Conservation (phyloP, 2,113 vertebrate species). For the Phalacrocorax aristotelis region DNA sequence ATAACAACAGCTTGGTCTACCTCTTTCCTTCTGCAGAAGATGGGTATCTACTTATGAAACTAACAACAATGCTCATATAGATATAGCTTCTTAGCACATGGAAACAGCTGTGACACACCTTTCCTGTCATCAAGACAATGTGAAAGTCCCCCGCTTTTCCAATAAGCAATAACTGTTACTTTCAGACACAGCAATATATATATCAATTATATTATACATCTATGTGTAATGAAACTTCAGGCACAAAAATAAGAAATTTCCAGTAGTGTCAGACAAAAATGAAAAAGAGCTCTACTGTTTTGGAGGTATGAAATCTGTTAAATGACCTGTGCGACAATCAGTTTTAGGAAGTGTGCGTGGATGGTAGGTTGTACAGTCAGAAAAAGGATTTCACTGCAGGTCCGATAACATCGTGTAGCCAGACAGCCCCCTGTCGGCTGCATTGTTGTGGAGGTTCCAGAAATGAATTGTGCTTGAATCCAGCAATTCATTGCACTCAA, state of each 20-base stretch:
- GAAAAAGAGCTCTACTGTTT: background rate
- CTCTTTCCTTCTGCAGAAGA: background rate
- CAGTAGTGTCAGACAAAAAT: background rate
- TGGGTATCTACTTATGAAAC: background rate
- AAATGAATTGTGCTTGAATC: background rate
- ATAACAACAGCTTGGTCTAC: background rate
- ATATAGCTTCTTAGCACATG: background rate
- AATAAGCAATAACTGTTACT: background rate
- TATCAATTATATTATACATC: background rate
- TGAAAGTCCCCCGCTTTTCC: background rate
- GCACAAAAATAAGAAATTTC: background rate
- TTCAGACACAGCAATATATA: background rate
- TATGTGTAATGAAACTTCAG: background rate
- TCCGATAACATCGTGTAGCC: background rate
- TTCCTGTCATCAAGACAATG: background rate
- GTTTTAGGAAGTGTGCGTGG: rapidly evolving
- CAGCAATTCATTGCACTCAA: background rate
- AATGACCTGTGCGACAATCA: background rate
- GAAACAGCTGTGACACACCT: background rate
- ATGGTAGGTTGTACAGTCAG: background rate
- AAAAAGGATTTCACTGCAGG: background rate
- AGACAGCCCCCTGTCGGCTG: conserved; percentile 68
- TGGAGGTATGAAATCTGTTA: background rate
- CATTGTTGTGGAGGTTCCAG: background rate
- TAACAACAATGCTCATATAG: background rate